Percentiles rank a stretch among this genome's conserved stretches.
phyloP scores from a whole-genome alignment of 2,888 invertebrate species.

The Neoscelio sp. region DNA sequence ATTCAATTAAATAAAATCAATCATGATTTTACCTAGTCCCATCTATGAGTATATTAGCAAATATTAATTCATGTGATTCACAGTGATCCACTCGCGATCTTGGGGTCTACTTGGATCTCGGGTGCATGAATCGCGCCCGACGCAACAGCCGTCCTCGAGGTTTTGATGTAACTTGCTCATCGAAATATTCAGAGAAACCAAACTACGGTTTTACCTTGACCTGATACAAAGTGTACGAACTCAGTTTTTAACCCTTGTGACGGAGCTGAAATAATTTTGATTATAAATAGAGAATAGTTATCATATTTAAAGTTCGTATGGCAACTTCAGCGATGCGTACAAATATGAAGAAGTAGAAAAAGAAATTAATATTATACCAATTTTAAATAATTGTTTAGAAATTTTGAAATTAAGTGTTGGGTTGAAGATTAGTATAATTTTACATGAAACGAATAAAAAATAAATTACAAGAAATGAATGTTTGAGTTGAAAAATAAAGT shows the following conservation, averaged over 20 bases:
- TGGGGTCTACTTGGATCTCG: conserved; percentile 54
- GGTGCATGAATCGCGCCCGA: conserved; percentile 28
- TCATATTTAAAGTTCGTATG: neutral
- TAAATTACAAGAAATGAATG: too few species aligned
- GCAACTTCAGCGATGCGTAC: neutral
- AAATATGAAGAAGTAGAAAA: neutral
- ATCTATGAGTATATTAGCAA: too few species aligned
- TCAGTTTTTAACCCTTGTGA: conserved; percentile 36
- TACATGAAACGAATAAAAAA: too few species aligned
- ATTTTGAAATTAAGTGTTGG: too few species aligned
- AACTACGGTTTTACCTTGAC: conserved; percentile 43
- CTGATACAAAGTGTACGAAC: conserved; percentile 22
- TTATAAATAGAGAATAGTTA: conserved; percentile 30
- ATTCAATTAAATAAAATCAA: too few species aligned
- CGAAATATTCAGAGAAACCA: conserved; percentile 40
- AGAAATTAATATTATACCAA: too few species aligned
- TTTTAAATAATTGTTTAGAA: too few species aligned
- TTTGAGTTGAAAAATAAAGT: too few species aligned
- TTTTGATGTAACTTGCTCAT: conserved; percentile 18
- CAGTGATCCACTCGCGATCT: conserved; percentile 50
- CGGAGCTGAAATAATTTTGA: neutral
- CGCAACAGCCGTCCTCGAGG: conserved; percentile 8
- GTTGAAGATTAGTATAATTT: too few species aligned
- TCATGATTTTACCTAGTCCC: too few species aligned
- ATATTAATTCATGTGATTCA: conserved; percentile 68